phyloP scores from a whole-genome alignment of 2,888 invertebrate genomes.

The Portevinia maculata region DNA sequence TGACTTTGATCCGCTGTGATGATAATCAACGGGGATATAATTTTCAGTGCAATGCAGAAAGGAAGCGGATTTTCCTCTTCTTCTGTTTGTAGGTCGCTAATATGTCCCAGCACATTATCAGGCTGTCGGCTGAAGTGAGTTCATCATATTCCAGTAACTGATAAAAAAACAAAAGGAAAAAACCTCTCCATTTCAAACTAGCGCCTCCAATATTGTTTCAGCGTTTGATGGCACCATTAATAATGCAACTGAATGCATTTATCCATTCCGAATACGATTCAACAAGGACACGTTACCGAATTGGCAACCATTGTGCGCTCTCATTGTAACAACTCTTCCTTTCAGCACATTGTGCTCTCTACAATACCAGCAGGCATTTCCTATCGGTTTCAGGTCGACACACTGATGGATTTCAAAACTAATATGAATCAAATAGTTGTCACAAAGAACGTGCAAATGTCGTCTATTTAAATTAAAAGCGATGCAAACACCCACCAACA shows the following conservation, averaged over 20 bases:
- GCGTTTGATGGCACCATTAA: constrained; percentile 51
- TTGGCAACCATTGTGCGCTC: constrained; percentile 54
- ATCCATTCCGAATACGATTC: constrained; percentile 51
- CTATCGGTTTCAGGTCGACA: constrained; percentile 47
- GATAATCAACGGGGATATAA: constrained; percentile 70
- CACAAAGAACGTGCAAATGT: constrained; percentile 45
- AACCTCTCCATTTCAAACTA: constrained; percentile 26
- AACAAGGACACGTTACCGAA: constrained; percentile 64
- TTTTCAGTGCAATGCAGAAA: constrained; percentile 57
- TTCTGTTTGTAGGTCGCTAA: constrained; percentile 71
- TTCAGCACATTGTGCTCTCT: constrained; percentile 37
- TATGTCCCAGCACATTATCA: constrained; percentile 60
- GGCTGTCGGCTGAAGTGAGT: constrained; percentile 54
- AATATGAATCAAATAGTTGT: constrained; percentile 17
- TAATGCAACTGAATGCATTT: constrained; percentile 59
- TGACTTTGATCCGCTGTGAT: constrained; percentile 72
- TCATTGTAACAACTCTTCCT: constrained; percentile 48
- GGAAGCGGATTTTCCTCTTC: constrained; percentile 57
- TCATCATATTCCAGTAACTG: constrained; percentile 49
- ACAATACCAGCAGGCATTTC: neutral
- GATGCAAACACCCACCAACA: constrained; percentile 12
- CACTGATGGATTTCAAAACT: constrained; percentile 45
- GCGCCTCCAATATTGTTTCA: constrained; percentile 19
- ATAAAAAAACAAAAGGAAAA: constrained; percentile 29
- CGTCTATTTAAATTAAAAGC: constrained; percentile 51